Evolutionary conservation across 2,888 invertebrate genomes (phyloP).

Genomic region (Crematogaster levior): DNA sequence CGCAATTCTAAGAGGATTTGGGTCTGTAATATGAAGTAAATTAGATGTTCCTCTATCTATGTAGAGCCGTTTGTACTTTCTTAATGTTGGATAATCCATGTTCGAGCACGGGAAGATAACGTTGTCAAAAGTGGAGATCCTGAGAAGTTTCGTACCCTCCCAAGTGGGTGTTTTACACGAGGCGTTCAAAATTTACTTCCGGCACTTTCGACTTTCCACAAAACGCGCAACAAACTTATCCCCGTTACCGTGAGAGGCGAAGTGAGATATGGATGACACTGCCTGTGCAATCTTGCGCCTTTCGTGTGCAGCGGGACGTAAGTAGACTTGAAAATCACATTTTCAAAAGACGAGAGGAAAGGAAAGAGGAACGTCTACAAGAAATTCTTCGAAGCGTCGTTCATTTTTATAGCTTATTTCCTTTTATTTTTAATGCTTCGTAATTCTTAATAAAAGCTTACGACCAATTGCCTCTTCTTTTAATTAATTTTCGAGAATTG

Average conservation of each 20-base stretch:
- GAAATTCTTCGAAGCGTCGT: not conserved
- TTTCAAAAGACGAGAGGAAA: constrained; percentile 34
- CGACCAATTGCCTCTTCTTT: not conserved
- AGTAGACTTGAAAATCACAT: constrained; percentile 35
- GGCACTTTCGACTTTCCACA: constrained; percentile 47
- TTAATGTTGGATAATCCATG: constrained; percentile 26
- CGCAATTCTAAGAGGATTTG: not conserved
- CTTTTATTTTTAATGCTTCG: not conserved
- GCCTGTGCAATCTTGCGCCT: constrained; percentile 35
- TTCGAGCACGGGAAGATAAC: constrained; percentile 29
- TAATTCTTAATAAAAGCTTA: not conserved
- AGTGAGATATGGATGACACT: constrained; percentile 38
- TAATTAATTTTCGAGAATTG: not conserved
- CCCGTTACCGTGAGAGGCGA: constrained; percentile 19
- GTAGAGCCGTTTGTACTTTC: not conserved
- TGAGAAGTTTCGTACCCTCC: constrained; percentile 23
- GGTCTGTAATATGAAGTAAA: not conserved
- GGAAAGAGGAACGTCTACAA: not conserved
- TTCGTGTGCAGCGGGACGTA: constrained; percentile 42
- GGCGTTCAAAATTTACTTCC: constrained; percentile 36
- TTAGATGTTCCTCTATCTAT: not conserved
- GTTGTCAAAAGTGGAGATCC: constrained; percentile 28
- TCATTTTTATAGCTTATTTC: constrained; percentile 3
- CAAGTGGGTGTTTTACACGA: constrained; percentile 33
- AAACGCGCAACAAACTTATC: constrained; percentile 49